Evolutionary conservation across 2,797 vertebrate species (phyloP).

Genomic region (Poeciliopsis infans): DNA sequence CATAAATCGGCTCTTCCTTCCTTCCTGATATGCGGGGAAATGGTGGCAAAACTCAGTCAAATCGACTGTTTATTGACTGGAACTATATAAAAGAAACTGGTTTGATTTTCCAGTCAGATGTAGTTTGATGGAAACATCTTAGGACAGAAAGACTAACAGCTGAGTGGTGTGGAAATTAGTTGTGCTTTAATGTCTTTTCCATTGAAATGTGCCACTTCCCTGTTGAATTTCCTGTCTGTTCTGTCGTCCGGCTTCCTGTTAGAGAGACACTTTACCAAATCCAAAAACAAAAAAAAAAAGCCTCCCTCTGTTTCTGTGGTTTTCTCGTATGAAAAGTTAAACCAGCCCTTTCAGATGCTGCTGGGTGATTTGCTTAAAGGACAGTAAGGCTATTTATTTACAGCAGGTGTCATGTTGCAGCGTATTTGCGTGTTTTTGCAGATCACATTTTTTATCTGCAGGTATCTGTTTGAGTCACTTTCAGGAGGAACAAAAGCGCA

Average conservation of each 20-base stretch:
- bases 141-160: background rate
- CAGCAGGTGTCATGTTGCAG: slow-evolving; percentile 51
- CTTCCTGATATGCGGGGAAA: background rate
- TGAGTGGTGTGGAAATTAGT: background rate
- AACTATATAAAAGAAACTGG: background rate
- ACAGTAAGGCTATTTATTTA: slow-evolving; percentile 36
- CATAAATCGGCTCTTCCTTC: background rate
- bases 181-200: background rate
- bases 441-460: slow-evolving; percentile 32
- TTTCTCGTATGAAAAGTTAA: slow-evolving; percentile 19
- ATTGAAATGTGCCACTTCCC: background rate
- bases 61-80: background rate
- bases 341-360: slow-evolving; percentile 24
- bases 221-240: background rate
- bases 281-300: background rate
- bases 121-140: background rate
- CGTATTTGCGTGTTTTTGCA: slow-evolving; percentile 36
- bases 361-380: slow-evolving; percentile 44
- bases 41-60: background rate
- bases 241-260: background rate
- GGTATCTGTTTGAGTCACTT: slow-evolving; percentile 56
- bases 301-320: background rate
- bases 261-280: background rate
- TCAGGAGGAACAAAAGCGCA: slow-evolving; percentile 46
- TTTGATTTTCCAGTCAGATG: background rate